Evolutionary conservation across 2,113 vertebrate genomes (phyloP).

Genomic region (Tychaedon coryphoeus): DNA sequence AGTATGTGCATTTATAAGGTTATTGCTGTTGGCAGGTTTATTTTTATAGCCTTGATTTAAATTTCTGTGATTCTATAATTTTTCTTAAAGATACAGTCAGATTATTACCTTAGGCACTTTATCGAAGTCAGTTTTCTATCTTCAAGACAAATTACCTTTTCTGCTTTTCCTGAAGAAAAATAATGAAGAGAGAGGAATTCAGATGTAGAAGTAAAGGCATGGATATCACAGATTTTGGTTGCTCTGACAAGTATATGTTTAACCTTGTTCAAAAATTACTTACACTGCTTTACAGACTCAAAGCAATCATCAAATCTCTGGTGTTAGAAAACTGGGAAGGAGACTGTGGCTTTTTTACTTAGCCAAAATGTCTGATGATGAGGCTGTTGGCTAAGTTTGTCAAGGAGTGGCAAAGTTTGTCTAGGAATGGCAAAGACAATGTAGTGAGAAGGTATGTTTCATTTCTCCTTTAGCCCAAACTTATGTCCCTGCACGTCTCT

Average conservation of each 20-base stretch:
- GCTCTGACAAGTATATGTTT: background rate
- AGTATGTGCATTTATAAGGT: background rate
- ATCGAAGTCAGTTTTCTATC: background rate
- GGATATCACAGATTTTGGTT: background rate
- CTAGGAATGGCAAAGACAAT: background rate
- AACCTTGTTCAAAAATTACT: background rate
- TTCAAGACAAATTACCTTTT: background rate
- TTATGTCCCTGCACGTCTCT: background rate
- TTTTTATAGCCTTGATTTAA: background rate
- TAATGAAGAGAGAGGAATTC: background rate
- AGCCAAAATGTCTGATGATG: background rate
- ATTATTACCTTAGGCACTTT: background rate
- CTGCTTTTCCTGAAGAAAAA: background rate
- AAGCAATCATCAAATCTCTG: background rate
- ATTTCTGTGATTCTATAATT: background rate
- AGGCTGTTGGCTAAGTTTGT: background rate
- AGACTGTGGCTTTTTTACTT: background rate
- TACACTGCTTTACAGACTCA: background rate
- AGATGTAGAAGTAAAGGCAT: background rate
- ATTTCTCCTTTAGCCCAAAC: background rate
- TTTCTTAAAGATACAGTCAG: background rate
- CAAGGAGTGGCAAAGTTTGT: background rate
- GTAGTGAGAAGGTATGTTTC: background rate
- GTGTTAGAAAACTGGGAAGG: background rate
- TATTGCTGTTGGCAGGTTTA: background rate